Evolutionary conservation across 2,113 vertebrate species (phyloP), one percentile per base, ranked within the genome.

Genomic region (Acrocephalus arundinaceus): DNA sequence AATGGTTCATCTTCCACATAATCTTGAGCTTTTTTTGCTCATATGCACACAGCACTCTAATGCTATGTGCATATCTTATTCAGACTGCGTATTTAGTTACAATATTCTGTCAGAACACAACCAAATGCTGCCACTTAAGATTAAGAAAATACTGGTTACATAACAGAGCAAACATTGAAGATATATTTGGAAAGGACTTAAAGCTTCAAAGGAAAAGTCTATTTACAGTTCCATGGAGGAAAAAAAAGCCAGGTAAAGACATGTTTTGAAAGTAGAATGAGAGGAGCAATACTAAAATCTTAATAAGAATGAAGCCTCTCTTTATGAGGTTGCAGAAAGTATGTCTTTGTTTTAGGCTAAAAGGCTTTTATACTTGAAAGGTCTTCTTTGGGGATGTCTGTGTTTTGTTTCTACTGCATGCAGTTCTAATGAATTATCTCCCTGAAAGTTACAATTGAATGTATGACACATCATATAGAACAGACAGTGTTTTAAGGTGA

Each of bases 171-270:
- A 95, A 93, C 86, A 67, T 68, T 96, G 94, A 94, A 85, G 93
- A 92, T 96, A 96, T 94, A 95, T 96, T 97, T 97, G 94, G 95
- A 95, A 96, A 93, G 57, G 91, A 90, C 91, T 96, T 95, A 95
- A 68, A 89, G 92, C 93, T 97, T 96, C 93, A 96, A 96, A 93
- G 84, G 85, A 91, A 94, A 95, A 71, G 52, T 93, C 96, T 96
- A 86, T 95, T 96, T 91, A 59, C 58, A 92, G 91, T 93, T 90
- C 61, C 24, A 52, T 33, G 35, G 70, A 18, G 8, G 0, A 4
- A 5, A 25, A 6, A 30, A 54, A 67, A 59, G 25, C 27, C 75
- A 93, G 81, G 72, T 95, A 45, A 70, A 80, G 61, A 48, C 28
- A 28, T 59, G 31, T 57, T 93, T 72, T 86, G 74, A 72, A 78